Evolutionary conservation across 2,797 vertebrate genomes (phyloP).

Genomic region (Semaprochilodus insignis): DNA sequence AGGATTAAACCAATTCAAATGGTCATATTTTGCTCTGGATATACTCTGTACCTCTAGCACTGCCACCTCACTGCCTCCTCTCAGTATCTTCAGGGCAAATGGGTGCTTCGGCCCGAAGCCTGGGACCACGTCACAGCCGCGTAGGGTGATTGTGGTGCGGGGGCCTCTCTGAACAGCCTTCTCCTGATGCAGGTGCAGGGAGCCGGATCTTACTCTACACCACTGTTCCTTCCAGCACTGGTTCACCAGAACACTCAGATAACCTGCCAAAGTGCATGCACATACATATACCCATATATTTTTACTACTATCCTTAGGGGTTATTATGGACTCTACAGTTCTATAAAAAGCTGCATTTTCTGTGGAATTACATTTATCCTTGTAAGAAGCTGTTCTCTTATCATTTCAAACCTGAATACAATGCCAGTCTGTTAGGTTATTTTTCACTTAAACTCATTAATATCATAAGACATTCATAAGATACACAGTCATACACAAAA

Average conservation of each 20-base stretch:
- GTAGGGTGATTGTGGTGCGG: constrained; percentile 81
- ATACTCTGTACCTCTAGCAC: constrained; percentile 85
- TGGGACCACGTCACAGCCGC: constrained; percentile 87
- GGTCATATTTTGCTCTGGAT: no score
- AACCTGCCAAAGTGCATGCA: constrained; percentile 75
- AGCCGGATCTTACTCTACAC: constrained; percentile 88
- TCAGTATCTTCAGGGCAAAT: constrained; percentile 92
- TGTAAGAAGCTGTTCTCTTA: no score
- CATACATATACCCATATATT: background rate
- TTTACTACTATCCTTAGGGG: background rate
- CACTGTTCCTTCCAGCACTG: constrained; percentile 94
- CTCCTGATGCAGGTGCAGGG: constrained; percentile 89
- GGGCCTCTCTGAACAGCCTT: constrained; percentile 83
- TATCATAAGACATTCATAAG: no score
- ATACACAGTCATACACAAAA: no score
- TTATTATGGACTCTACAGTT: no score
- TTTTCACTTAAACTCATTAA: no score
- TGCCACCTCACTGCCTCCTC: constrained; percentile 82
- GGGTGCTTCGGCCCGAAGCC: constrained; percentile 92
- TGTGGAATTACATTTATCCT: no score
- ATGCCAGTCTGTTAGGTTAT: no score
- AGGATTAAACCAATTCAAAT: background rate
- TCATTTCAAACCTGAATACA: no score
- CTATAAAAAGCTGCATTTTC: no score
- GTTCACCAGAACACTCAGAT: constrained; percentile 88